Base-by-base conservation (phyloP, 2,797 vertebrate genomes). In the Lates japonicus region DNA sequence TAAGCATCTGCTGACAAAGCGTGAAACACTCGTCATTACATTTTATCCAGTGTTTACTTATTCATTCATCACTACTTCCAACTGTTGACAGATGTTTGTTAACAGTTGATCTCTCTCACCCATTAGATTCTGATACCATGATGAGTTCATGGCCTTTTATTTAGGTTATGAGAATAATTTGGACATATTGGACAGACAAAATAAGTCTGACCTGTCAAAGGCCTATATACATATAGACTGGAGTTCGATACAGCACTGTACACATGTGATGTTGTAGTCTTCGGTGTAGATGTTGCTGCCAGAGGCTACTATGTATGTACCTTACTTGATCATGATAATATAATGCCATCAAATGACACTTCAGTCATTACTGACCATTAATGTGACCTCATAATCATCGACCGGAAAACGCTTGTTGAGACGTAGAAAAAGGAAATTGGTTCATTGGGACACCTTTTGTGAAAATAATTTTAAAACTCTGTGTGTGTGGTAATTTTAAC, bases 1-100 rank as follows among this genome's bases (percentile, higher is more conserved):
- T 10, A 64, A n/a, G 37, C 42, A 29, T 65, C 35, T 65, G 75
- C 69, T 67, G 65, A 74, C 33, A 16, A 35, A 73, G 31, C n/a
- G 46, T 66, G 42, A 42, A 76, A 61, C 9, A 3, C 35, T 13
- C n/a, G 37, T 70, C 52, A 7, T 71, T 72, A 55, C 12, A 9
- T 74, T 76, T 59, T 52, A 55, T 64, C 69, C 49, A 54, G 65
- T 42, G 22, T 14, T 63, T 39, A 14, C 61, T n/a, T n/a, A n/a
- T 17, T 31, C 29, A 35, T 42, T 39, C 1, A 8, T 70, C 39
- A 44, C 48, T 29, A 42, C 25, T 44, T 41, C 52, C 20, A n/a
- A 8, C 12, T 49, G 48, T 10, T n/a, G 9, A 39, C n/a, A 64
- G n/a, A 66, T 46, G 4, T 68, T 71, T 46, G 52, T 11, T 35